Percentiles rank a stretch among this genome's conserved stretches.
Conservation (phyloP, 2,888 invertebrate genomes). For the Horisme vitalbata region DNA sequence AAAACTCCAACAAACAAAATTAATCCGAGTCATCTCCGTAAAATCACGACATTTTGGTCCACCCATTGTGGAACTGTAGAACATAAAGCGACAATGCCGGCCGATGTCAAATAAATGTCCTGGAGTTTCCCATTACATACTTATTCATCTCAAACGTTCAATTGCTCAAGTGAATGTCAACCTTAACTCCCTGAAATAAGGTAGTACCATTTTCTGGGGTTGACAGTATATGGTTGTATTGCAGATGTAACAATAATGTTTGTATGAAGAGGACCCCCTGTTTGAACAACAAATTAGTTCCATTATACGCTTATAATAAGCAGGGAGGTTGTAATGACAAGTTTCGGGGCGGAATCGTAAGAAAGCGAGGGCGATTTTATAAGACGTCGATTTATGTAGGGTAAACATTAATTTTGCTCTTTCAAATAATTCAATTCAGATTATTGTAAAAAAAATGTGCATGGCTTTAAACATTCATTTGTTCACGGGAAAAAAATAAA, state of each 20-base stretch:
- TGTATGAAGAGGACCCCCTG: slow-evolving; percentile 70
- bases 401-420: too few species aligned
- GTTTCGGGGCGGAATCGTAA: slow-evolving; percentile 45
- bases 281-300: slow-evolving; percentile 82
- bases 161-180: slow-evolving; percentile 29
- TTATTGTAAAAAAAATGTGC: too few species aligned
- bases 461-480: too few species aligned
- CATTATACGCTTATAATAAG: slow-evolving; percentile 78
- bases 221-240: slow-evolving; percentile 23
- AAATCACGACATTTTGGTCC: slow-evolving; percentile 61
- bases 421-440: too few species aligned
- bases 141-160: not conserved
- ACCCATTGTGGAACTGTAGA: slow-evolving; percentile 40
- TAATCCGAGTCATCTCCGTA: slow-evolving; percentile 55
- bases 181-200: slow-evolving; percentile 24
- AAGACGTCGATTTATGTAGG: too few species aligned
- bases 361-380: slow-evolving; percentile 33
- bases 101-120: slow-evolving; percentile 73
- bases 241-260: slow-evolving; percentile 60
- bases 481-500: too few species aligned
- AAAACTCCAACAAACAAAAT: slow-evolving; percentile 37
- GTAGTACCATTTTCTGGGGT: not conserved
- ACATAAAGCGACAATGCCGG: slow-evolving; percentile 64
- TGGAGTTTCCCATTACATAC: slow-evolving; percentile 52
- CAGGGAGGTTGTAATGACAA: slow-evolving; percentile 57